A percentile compares a stretch with the other conserved stretches of the same genome.
phyloP scores from a whole-genome alignment of 2,113 vertebrate genomes.

The Peucedramus taeniatus region DNA sequence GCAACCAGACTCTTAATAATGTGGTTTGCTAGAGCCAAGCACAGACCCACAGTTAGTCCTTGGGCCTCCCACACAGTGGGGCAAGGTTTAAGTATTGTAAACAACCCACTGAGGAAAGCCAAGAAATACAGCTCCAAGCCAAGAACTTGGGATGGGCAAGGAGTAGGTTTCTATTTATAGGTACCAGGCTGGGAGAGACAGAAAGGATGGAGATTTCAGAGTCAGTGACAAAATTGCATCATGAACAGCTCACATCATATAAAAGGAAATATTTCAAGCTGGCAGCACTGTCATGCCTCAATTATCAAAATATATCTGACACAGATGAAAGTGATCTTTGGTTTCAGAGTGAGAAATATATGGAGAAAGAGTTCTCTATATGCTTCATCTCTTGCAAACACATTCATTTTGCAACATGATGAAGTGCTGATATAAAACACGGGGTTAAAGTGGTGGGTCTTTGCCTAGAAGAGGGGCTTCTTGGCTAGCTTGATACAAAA shows the following conservation, averaged over 20 bases:
- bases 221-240: background rate
- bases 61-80: slow-evolving; percentile 42
- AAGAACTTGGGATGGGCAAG: slow-evolving; percentile 10
- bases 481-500: background rate
- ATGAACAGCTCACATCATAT: background rate
- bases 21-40: background rate
- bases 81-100: slow-evolving; percentile 13
- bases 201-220: background rate
- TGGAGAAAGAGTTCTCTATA: background rate
- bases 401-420: background rate
- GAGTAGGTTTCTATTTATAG: slow-evolving; percentile 40
- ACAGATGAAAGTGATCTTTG: background rate
- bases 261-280: background rate
- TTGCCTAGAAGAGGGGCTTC: background rate
- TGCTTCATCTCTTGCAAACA: background rate
- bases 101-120: slow-evolving; percentile 10
- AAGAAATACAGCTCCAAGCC: slow-evolving; percentile 32
- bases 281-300: background rate
- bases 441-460: background rate
- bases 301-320: background rate
- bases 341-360: background rate
- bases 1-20: slow-evolving; percentile 13
- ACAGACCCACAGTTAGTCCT: background rate
- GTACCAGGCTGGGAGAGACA: background rate
- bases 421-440: background rate